Evolutionary conservation across 1,140 invertebrate species (phyloP).

Genomic region (Plodia interpunctella): DNA sequence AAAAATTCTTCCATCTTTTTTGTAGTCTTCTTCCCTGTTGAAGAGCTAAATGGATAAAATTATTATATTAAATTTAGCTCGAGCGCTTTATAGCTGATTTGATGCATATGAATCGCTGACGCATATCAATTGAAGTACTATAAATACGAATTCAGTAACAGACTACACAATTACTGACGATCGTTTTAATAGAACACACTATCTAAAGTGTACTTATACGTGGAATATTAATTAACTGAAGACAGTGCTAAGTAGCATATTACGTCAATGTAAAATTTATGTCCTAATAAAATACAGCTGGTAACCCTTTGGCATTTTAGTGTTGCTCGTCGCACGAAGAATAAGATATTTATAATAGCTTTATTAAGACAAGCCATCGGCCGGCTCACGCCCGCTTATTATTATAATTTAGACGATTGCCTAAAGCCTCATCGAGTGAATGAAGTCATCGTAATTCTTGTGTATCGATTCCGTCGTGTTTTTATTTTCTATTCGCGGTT

Average conservation of each 20-base stretch:
- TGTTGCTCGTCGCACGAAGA: constrained; percentile 46
- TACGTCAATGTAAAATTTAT: constrained; percentile 27
- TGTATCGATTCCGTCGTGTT: constrained; percentile 10
- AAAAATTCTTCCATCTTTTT: too few species aligned
- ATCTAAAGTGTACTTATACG: neutral
- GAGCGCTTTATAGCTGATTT: neutral
- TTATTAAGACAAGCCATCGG: constrained; percentile 69
- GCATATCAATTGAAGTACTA: neutral
- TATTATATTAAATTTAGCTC: neutral
- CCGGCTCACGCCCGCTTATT: constrained; percentile 73
- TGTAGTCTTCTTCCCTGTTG: too few species aligned
- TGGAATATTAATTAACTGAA: neutral
- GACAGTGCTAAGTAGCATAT: constrained; percentile 22
- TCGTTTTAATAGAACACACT: neutral
- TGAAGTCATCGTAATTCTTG: constrained; percentile 67
- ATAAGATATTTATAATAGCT: constrained; percentile 74
- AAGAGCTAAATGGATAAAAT: neutral
- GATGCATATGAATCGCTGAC: neutral
- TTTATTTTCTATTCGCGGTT: constrained; percentile 4
- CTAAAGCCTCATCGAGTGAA: constrained; percentile 61
- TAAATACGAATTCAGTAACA: constrained; percentile 1
- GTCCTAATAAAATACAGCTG: constrained; percentile 27
- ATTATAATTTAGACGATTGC: constrained; percentile 76
- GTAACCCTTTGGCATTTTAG: constrained; percentile 58
- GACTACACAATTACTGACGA: neutral